Percentiles rank a stretch among this genome's conserved stretches.
Evolutionary conservation across 2,113 vertebrate species (phyloP).

Genomic region (Cavia porcellus): DNA sequence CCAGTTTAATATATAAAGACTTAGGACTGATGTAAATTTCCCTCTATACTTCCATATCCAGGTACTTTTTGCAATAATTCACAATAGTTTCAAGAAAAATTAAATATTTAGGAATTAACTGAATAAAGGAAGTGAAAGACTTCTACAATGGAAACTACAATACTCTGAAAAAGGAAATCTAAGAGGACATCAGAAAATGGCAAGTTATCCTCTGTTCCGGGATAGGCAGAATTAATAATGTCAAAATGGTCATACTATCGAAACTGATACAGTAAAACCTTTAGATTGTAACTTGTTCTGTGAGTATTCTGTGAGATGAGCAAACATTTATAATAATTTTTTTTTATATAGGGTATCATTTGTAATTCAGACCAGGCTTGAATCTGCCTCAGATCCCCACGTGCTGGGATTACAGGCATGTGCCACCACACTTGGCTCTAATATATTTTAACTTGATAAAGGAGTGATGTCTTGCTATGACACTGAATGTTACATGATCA

Average conservation of each 20-base stretch:
- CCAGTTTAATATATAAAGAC: slow-evolving; percentile 8
- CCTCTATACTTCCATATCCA: not conserved
- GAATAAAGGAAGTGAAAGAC: not conserved
- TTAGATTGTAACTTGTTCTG: not conserved
- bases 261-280: not conserved
- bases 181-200: not conserved
- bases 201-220: not conserved
- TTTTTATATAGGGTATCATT: not conserved
- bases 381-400: not conserved
- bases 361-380: not conserved
- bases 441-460: not conserved
- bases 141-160: not conserved
- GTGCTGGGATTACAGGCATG: not conserved
- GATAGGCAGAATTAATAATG: not conserved
- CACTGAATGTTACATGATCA: not conserved
- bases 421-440: not conserved
- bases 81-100: not conserved
- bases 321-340: not conserved
- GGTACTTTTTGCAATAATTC: not conserved
- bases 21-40: slow-evolving; percentile 12
- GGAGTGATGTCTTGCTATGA: not conserved
- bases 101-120: not conserved
- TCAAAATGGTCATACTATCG: not conserved
- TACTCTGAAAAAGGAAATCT: not conserved
- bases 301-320: not conserved